Percentiles rank a stretch among this genome's conserved stretches.
phyloP scores from a whole-genome alignment of 1,140 invertebrate genomes.

The Pogonomyrmex californicus region DNA sequence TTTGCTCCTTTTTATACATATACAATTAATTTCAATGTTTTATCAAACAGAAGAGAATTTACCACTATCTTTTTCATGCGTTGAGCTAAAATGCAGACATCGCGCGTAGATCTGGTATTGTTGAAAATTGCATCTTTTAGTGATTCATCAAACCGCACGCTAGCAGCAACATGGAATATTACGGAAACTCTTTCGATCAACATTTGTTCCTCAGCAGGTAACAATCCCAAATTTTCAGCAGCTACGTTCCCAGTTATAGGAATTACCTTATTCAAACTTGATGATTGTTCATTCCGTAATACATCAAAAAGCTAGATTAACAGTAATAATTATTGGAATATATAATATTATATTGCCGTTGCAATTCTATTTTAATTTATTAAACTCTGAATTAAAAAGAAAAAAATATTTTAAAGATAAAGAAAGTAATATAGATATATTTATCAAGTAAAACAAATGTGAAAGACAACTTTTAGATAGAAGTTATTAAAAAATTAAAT shows the following conservation, averaged over 20 bases:
- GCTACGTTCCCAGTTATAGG: slow-evolving; percentile 93
- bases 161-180: slow-evolving; percentile 97
- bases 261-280: slow-evolving; percentile 90
- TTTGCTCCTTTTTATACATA: not conserved
- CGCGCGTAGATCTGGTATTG: slow-evolving; percentile 90
- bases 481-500: no score
- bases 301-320: slow-evolving; percentile 85
- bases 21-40: no score
- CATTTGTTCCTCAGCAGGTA: slow-evolving; percentile 86
- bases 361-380: not conserved
- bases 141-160: slow-evolving; percentile 96
- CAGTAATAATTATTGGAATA: slow-evolving; percentile 8
- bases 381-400: not conserved
- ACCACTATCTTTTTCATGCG: slow-evolving; percentile 91
- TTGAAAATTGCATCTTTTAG: slow-evolving; percentile 90
- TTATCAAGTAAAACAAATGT: no score
- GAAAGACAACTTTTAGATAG: no score
- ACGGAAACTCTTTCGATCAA: slow-evolving; percentile 92
- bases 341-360: slow-evolving; percentile 4
- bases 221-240: slow-evolving; percentile 88
- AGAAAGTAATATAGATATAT: not conserved
- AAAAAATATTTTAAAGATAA: not conserved
- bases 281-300: slow-evolving; percentile 83
- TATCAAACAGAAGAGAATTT: slow-evolving; percentile 31
- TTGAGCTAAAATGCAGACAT: slow-evolving; percentile 89